phyloP scores from a whole-genome alignment of 2,113 vertebrate species.

The Thomomys bottae region DNA sequence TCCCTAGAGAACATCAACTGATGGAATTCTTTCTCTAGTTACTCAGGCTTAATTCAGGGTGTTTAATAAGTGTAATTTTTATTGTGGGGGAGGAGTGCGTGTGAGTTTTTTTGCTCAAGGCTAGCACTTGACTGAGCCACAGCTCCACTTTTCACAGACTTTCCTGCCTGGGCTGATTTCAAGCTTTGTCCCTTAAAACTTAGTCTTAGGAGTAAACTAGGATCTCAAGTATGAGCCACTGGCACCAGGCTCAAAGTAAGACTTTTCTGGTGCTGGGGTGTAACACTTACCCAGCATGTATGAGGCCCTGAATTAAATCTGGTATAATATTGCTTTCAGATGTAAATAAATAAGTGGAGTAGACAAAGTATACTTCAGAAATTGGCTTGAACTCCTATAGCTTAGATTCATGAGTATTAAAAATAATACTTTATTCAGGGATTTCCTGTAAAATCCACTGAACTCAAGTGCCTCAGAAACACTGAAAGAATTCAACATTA shows the following conservation, averaged over 20 bases:
- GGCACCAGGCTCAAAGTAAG: background rate
- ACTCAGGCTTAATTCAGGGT: conserved; percentile 3
- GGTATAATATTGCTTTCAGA: background rate
- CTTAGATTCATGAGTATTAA: background rate
- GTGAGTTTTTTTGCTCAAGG: too few species aligned
- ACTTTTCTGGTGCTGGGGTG: background rate
- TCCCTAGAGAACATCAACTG: background rate
- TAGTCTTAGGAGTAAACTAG: too few species aligned
- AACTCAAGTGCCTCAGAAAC: conserved; percentile 30
- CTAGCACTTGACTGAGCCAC: too few species aligned
- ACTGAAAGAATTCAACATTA: too few species aligned
- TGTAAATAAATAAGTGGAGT: too few species aligned
- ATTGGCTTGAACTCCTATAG: background rate
- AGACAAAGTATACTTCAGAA: background rate
- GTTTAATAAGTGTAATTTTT: background rate
- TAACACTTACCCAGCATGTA: background rate
- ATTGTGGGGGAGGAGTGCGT: too few species aligned
- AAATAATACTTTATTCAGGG: background rate
- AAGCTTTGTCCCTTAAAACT: too few species aligned
- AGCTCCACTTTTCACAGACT: too few species aligned
- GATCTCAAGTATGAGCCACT: too few species aligned
- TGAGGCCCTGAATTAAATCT: background rate
- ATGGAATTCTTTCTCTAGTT: background rate
- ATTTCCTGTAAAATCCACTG: conserved; percentile 16
- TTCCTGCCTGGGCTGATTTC: too few species aligned